These are phyloP conservation scores for Eriocheir sinensis DNA, from an alignment of 1,140 invertebrate species.

Conservation along the genomic window DNA sequence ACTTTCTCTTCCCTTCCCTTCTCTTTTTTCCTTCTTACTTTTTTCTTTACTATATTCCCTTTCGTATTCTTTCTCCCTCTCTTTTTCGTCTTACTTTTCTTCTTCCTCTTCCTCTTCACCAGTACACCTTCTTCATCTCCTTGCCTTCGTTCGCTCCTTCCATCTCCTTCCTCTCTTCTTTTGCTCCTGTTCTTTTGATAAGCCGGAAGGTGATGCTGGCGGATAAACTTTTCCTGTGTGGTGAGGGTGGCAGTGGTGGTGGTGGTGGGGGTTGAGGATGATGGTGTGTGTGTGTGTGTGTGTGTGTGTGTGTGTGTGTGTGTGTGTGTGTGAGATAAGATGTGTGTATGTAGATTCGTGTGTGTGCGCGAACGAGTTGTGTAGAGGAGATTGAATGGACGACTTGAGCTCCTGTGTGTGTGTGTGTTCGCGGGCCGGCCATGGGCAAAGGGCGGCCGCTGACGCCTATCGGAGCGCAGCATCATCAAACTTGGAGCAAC, in stretches of 20 bases:
- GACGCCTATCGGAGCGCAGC: slow-evolving; percentile 63
- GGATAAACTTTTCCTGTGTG: no score
- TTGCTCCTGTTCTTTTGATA: no score
- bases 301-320: slow-evolving; percentile 25
- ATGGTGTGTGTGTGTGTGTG: background rate
- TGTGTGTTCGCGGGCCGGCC: background rate
- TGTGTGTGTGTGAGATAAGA: slow-evolving; percentile 32
- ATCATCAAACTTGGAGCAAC: slow-evolving; percentile 76
- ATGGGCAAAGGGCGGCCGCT: slow-evolving; percentile 7
- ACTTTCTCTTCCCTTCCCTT: background rate
- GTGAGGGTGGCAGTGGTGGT: no score
- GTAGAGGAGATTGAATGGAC: no score
- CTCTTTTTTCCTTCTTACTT: background rate
- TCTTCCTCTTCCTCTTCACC: background rate
- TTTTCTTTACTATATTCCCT: background rate
- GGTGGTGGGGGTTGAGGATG: no score
- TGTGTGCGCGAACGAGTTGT: no score
- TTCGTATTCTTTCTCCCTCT: background rate
- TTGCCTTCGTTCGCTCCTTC: no score
- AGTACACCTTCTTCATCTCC: no score
- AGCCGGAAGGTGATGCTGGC: no score
- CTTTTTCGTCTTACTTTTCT: background rate
- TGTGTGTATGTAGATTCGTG: slow-evolving; percentile 14
- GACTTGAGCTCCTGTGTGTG: slow-evolving; percentile 15
- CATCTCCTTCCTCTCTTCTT: no score